These are phyloP conservation scores for Stomatorhinus ivindoensis DNA, from an alignment of 2,113 vertebrate genomes.

Conservation along the genomic window DNA sequence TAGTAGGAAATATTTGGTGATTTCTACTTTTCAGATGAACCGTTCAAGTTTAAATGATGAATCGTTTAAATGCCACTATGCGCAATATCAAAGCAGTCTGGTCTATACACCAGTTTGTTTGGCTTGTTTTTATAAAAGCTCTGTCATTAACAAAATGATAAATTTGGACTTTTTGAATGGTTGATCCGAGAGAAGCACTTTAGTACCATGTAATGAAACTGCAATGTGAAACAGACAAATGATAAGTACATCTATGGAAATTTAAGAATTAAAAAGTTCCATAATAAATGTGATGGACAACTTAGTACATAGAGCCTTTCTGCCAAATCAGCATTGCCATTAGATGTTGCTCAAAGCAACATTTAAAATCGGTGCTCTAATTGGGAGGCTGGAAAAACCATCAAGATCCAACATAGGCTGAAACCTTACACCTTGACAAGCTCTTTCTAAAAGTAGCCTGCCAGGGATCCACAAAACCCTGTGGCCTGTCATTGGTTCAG, in stretches of 20 bases:
- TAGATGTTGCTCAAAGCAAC: slow-evolving; percentile 26
- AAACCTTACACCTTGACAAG: slow-evolving; percentile 67
- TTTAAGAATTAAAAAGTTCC: background rate
- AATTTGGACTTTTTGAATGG: background rate
- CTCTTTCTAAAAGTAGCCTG: slow-evolving; percentile 71
- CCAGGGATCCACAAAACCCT: slow-evolving; percentile 33
- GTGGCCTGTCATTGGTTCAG: slow-evolving; percentile 51
- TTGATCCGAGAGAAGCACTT: background rate
- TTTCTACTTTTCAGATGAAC: background rate
- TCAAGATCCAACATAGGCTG: slow-evolving; percentile 48
- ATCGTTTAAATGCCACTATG: background rate
- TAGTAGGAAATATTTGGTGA: background rate
- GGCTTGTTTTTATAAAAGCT: background rate
- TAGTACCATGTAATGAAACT: background rate
- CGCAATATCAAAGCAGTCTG: background rate
- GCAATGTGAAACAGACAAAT: background rate
- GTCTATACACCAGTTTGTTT: background rate
- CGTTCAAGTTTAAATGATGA: background rate
- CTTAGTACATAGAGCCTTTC: background rate
- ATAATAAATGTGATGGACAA: background rate
- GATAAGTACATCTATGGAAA: background rate
- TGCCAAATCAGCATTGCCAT: slow-evolving; percentile 15
- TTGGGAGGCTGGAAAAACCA: slow-evolving; percentile 58
- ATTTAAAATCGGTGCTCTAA: slow-evolving; percentile 42
- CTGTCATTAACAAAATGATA: background rate